Evolutionary conservation across 2,888 invertebrate species (phyloP), one percentile per base, ranked within the genome.

Genomic region (Pyrocoelia pectoralis): DNA sequence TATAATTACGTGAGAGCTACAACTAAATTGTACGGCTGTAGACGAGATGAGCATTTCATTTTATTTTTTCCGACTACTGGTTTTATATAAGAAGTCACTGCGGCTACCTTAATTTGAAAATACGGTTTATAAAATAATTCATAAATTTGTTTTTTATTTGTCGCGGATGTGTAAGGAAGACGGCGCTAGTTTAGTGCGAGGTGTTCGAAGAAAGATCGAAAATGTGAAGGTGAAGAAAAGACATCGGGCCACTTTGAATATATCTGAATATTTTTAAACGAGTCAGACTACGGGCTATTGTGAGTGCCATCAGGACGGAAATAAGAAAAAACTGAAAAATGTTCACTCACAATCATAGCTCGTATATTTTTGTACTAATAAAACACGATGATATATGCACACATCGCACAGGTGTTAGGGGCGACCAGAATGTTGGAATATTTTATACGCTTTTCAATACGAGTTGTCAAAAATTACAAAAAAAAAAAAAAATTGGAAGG

Each of bases 51-150:
- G 59, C 56, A 61, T 61, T 65, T 61, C 61, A 57, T 65, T 76
- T 78, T 76, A 73, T 77, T 78, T 76, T 76, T 72, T 72, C 74
- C 76, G 80, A 80, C 80, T 80, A 80, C 80, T 80, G 80, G 80
- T 80, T 80, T 80, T 80, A 76, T 77, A 78, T 79, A 78, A 80
- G 79, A 77, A 76, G 77, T 77, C 76, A 76, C 75, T 77, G 76
- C 77, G 76, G 78, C 78, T 73, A 72, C 74, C 77, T 78, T 79
- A 80, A 80, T 80, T 80, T 80, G 79, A 80, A 80, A 79, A 80
- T 78, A 77, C 78, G 78, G 75, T 77, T 73, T 76, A 75, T 74
- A 73, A 69, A 68, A 73, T 74, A 73, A 73, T 74, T 74, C 70
- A 73, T 71, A 72, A 73, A 66, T 70, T 68, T 66, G 69, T 66